phyloP scores from a whole-genome alignment of 2,888 invertebrate genomes.

The Lepidochrysops patricia region DNA sequence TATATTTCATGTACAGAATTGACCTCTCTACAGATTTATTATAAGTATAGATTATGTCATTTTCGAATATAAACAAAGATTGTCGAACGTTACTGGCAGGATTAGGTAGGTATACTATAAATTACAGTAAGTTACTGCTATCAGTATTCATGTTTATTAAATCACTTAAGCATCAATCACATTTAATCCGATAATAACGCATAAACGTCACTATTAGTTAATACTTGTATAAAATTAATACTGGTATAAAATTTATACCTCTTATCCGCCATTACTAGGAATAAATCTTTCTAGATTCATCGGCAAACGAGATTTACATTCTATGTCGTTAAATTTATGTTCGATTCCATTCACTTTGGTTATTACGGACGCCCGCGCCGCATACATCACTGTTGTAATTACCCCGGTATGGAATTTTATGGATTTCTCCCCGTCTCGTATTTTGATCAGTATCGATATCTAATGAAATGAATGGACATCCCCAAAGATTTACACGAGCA shows the following conservation, averaged over 20 bases:
- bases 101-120: no score
- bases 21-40: no score
- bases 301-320: constrained; percentile 34
- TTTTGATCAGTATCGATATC: no score
- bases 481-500: no score
- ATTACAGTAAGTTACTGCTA: no score
- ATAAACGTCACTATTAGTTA: neutral
- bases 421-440: neutral
- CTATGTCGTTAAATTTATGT: constrained; percentile 29
- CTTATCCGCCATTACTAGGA: constrained; percentile 4
- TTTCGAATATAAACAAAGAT: no score
- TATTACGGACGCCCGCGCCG: constrained; percentile 18
- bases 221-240: neutral
- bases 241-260: neutral
- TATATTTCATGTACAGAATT: no score
- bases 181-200: neutral
- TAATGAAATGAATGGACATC: no score
- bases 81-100: no score
- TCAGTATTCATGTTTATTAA: no score
- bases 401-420: constrained; percentile 1
- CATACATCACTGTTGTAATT: constrained; percentile 14
- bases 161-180: neutral
- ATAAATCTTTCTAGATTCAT: constrained; percentile 25
- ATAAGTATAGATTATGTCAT: no score
- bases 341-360: constrained; percentile 22